These are phyloP conservation scores for Nephrotoma appendiculata DNA, from an alignment of 2,888 invertebrate species.

Conservation along the genomic window DNA sequence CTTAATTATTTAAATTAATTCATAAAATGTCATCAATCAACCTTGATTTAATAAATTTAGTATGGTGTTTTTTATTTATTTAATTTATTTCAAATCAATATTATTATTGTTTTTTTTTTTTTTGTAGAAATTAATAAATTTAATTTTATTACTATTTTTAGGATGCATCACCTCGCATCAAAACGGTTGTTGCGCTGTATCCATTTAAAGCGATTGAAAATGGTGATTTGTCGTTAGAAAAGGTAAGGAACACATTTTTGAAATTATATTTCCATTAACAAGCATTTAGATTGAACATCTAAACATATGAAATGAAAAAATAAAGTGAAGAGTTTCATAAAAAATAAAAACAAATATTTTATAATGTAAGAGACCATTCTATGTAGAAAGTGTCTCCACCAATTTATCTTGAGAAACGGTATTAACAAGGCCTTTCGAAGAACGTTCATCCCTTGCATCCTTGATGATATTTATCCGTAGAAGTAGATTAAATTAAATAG, in stretches of 20 bases:
- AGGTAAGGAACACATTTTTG: conserved; percentile 36
- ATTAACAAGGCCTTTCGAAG: too few species aligned
- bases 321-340: too few species aligned
- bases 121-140: not conserved
- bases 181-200: conserved; percentile 78
- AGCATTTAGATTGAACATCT: too few species aligned
- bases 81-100: not conserved
- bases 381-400: too few species aligned
- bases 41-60: not conserved
- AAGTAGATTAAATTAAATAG: too few species aligned
- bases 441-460: too few species aligned
- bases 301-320: too few species aligned
- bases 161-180: conserved; percentile 50
- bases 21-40: not conserved
- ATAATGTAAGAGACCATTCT: too few species aligned
- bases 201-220: conserved; percentile 82
- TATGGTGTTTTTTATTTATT: not conserved
- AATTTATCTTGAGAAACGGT: too few species aligned
- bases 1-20: not conserved
- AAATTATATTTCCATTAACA: not conserved
- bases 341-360: too few species aligned
- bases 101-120: not conserved
- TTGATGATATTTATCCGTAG: too few species aligned
- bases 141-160: conserved; percentile 28
- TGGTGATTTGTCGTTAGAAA: conserved; percentile 76